A percentile compares a stretch with the other conserved stretches of the same genome.
These are phyloP conservation scores for Pempheris klunzingeri DNA, from an alignment of 2,797 vertebrate species.

Conservation along the genomic window DNA sequence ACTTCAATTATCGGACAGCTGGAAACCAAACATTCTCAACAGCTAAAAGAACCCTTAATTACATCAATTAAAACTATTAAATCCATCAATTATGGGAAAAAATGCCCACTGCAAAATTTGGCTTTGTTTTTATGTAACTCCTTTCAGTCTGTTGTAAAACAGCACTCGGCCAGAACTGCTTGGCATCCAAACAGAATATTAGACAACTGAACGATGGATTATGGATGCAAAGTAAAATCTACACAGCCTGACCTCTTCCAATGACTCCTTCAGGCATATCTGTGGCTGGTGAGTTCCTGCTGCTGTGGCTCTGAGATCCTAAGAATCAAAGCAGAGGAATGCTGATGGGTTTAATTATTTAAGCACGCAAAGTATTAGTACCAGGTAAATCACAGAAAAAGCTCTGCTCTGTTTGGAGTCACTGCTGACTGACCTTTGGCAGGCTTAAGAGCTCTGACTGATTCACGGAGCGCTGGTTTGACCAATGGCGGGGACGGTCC, in stretches of 20 bases:
- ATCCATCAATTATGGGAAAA: conserved; percentile 15
- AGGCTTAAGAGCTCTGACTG: conserved; percentile 82
- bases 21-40: background rate
- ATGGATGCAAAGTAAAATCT: background rate
- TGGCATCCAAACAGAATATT: background rate
- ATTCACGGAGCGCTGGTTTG: conserved; percentile 80
- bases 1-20: conserved; percentile 7
- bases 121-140: background rate
- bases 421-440: conserved; percentile 85
- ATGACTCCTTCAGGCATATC: conserved; percentile 88
- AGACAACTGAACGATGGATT: conserved; percentile 15
- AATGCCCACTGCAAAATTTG: background rate
- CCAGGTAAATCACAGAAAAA: background rate
- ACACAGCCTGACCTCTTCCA: conserved; percentile 88
- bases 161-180: conserved; percentile 17
- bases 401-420: conserved; percentile 1
- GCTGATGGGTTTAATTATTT: conserved; percentile 4
- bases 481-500: conserved; percentile 66
- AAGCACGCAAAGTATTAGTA: background rate
- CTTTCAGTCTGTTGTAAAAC: conserved; percentile 21
- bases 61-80: no score
- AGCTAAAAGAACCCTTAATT: background rate
- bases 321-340: conserved; percentile 14
- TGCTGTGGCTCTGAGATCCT: conserved; percentile 75
- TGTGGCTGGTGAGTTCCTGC: conserved; percentile 71